Evolutionary conservation across 1,140 invertebrate genomes (phyloP).

Genomic region (Drosophila setifemur): DNA sequence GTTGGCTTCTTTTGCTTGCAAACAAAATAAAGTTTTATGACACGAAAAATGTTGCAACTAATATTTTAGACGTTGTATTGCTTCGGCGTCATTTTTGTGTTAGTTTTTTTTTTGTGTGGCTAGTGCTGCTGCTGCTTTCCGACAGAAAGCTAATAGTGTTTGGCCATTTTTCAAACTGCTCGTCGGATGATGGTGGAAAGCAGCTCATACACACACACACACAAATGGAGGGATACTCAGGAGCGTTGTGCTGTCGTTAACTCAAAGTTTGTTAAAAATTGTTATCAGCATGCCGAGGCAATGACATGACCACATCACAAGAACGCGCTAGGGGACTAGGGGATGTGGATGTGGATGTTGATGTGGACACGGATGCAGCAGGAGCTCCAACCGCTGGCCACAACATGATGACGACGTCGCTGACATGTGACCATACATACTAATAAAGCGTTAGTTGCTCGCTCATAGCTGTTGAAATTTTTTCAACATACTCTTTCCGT

Average conservation of each 20-base stretch:
- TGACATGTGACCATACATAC: slow-evolving; percentile 68
- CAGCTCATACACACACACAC: slow-evolving; percentile 16
- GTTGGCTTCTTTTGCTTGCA: slow-evolving; percentile 11
- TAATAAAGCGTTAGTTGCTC: slow-evolving; percentile 68
- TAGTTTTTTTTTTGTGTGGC: neutral
- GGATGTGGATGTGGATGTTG: neutral
- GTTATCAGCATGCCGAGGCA: slow-evolving; percentile 73
- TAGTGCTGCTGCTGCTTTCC: slow-evolving; percentile 30
- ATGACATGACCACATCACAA: slow-evolving; percentile 77
- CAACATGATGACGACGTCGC: slow-evolving; percentile 61
- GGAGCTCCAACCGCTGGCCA: slow-evolving; percentile 37
- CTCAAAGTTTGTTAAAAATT: slow-evolving; percentile 78
- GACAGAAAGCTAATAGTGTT: slow-evolving; percentile 75
- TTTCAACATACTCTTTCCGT: slow-evolving; percentile 18
- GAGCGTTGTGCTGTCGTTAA: slow-evolving; percentile 63
- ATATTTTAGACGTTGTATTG: slow-evolving; percentile 65
- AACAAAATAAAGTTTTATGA: slow-evolving; percentile 70
- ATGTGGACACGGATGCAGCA: slow-evolving; percentile 23
- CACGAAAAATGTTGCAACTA: slow-evolving; percentile 77
- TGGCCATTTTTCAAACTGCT: slow-evolving; percentile 75
- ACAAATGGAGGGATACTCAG: neutral
- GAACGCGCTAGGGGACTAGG: slow-evolving; percentile 19
- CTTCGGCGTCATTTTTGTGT: slow-evolving; percentile 3
- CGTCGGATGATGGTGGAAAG: slow-evolving; percentile 22
- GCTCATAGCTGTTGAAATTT: slow-evolving; percentile 34